These are phyloP conservation scores for Babyrousa celebensis DNA, from an alignment of 2,797 vertebrate species.

Conservation along the genomic window DNA sequence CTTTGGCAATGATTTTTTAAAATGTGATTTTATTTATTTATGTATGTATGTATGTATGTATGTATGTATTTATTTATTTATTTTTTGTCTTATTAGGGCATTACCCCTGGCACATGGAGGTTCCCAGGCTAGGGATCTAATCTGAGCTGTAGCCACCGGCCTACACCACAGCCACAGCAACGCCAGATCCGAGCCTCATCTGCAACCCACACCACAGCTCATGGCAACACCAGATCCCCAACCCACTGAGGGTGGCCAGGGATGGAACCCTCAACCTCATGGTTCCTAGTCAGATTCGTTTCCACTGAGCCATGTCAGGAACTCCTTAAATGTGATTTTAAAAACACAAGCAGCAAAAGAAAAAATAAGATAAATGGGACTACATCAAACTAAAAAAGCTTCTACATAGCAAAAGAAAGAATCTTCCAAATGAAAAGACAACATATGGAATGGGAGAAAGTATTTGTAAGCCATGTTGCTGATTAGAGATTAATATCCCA, in stretches of 20 bases:
- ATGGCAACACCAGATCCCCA: no score
- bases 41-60: background rate
- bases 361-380: background rate
- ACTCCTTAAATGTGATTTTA: background rate
- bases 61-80: background rate
- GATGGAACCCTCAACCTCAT: no score
- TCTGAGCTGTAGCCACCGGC: no score
- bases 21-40: background rate
- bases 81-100: no score
- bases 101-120: no score
- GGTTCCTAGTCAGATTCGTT: no score
- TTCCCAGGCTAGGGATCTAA: no score
- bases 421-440: background rate
- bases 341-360: background rate
- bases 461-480: background rate
- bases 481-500: background rate
- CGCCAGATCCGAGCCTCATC: no score
- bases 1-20: background rate
- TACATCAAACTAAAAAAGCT: background rate
- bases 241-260: no score
- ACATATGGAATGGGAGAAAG: background rate
- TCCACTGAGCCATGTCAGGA: no score
- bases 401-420: background rate
- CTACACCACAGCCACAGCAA: no score
- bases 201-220: no score